A percentile compares a stretch with the other conserved stretches of the same genome.
Conservation (phyloP, 2,797 vertebrate genomes). For the Lepidocolaptes lacrymiger region DNA sequence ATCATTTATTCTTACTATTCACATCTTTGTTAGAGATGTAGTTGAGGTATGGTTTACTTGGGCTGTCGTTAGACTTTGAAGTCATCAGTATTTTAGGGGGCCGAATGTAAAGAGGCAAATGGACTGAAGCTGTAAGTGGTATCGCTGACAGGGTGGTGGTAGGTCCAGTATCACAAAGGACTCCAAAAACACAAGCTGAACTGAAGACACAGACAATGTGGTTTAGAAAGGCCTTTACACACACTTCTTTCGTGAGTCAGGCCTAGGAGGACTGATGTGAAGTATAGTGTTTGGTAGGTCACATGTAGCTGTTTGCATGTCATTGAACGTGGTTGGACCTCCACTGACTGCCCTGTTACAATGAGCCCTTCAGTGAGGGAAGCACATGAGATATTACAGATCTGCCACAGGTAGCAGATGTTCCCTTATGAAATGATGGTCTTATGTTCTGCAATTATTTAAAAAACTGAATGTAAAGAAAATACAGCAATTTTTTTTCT, state of each 20-base stretch:
- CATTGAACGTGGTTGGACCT: background rate
- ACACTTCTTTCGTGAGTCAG: background rate
- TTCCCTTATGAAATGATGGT: background rate
- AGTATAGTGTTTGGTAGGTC: background rate
- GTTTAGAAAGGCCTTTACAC: background rate
- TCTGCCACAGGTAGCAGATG: background rate
- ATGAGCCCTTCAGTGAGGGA: background rate
- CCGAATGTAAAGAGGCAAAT: background rate
- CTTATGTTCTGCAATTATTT: background rate
- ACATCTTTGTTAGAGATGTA: background rate
- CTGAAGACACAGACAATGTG: background rate
- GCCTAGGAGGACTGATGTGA: background rate
- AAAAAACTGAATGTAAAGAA: background rate
- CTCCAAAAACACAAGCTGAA: background rate
- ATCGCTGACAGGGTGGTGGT: background rate
- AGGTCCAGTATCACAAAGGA: accelerated
- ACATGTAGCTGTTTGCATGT: background rate
- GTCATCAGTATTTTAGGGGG: background rate
- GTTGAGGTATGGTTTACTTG: background rate
- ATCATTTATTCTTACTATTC: background rate
- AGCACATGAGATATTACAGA: background rate
- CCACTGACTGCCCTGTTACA: background rate
- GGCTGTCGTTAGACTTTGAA: background rate
- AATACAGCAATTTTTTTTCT: accelerated
- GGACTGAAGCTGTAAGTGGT: background rate